These are phyloP conservation scores for Azemiops feae DNA, from an alignment of 2,113 vertebrate species.

Conservation along the genomic window DNA sequence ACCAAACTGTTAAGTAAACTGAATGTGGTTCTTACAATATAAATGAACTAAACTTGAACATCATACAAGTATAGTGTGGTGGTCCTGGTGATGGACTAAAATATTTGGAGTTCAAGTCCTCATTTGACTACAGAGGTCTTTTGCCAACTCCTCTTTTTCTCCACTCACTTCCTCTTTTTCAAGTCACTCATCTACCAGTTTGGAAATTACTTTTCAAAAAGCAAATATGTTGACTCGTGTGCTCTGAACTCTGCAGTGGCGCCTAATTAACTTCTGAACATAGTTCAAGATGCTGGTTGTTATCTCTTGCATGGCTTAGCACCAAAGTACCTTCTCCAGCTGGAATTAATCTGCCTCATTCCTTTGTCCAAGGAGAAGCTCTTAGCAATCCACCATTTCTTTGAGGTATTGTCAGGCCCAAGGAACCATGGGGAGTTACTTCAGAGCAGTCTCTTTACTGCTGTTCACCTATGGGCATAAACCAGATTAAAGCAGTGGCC, in stretches of 20 bases:
- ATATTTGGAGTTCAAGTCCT: background rate
- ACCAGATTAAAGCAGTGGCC: background rate
- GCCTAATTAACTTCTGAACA: background rate
- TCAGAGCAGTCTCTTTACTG: background rate
- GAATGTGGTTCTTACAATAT: background rate
- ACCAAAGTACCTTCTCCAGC: background rate
- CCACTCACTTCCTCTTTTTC: background rate
- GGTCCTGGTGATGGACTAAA: background rate
- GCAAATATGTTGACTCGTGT: background rate
- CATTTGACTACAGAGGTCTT: background rate
- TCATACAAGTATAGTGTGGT: background rate
- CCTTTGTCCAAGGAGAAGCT: background rate
- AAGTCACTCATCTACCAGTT: background rate
- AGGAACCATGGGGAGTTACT: background rate
- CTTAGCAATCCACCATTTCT: background rate
- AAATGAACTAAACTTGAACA: background rate
- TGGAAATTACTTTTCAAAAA: background rate
- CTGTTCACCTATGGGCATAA: background rate
- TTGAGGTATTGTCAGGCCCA: background rate
- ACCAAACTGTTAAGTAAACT: background rate
- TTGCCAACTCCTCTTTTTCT: background rate
- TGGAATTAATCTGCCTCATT: background rate
- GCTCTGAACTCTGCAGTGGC: background rate
- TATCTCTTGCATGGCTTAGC: background rate
- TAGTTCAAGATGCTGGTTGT: background rate